A percentile compares a stretch with the other conserved stretches of the same genome.
phyloP scores from a whole-genome alignment of 2,888 invertebrate genomes.

The Drosophila atripex region DNA sequence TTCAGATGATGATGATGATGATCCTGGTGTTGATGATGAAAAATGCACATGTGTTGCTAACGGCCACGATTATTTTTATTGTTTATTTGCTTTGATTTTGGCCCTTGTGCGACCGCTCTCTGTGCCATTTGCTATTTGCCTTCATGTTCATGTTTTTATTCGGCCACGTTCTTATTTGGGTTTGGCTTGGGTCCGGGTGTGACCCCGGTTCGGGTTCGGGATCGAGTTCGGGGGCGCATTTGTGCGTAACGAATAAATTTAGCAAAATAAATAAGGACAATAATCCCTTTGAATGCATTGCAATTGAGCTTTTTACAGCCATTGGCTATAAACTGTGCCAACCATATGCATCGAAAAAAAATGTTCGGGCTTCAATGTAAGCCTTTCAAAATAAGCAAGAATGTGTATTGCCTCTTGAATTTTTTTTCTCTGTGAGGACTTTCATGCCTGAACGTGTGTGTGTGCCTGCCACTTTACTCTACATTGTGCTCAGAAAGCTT shows the following conservation, averaged over 20 bases:
- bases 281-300: constrained; percentile 79
- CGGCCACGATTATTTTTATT: constrained; percentile 78
- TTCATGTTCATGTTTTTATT: constrained; percentile 63
- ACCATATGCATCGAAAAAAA: constrained; percentile 3
- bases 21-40: constrained; percentile 60
- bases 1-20: constrained; percentile 25
- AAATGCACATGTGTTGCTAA: constrained; percentile 78
- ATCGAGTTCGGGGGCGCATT: constrained; percentile 62
- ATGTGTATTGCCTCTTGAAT: neutral
- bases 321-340: constrained; percentile 43
- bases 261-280: constrained; percentile 80
- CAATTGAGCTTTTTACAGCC: constrained; percentile 77
- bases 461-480: constrained; percentile 57
- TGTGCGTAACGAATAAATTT: constrained; percentile 80
- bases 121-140: constrained; percentile 53
- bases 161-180: constrained; percentile 18
- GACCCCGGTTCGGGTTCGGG: neutral
- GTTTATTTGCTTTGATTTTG: constrained; percentile 76
- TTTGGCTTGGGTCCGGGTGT: constrained; percentile 1
- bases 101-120: constrained; percentile 42
- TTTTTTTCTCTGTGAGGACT: neutral
- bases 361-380: neutral
- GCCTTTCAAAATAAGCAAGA: neutral
- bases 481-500: constrained; percentile 55
- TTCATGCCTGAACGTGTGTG: too few species aligned